These are phyloP conservation scores for Crambe crambe DNA, from an alignment of 37 sponge, comb jelly and placozoan species.

Conservation along the genomic window DNA sequence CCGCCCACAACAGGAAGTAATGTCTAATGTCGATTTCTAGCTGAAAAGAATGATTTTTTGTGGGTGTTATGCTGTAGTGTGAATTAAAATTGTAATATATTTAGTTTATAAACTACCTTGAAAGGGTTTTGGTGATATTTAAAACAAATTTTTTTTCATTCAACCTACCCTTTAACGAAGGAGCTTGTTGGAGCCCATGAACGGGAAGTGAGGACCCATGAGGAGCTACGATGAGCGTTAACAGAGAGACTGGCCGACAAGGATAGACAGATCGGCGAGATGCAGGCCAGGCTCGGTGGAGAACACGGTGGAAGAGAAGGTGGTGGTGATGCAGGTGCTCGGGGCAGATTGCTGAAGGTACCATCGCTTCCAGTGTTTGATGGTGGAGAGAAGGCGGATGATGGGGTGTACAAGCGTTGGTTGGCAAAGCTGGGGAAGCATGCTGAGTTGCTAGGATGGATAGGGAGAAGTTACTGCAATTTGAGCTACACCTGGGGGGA, in stretches of 20 bases:
- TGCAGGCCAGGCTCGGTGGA: not conserved
- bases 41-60: too few relatives aligned
- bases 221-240: not conserved
- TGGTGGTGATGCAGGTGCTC: not conserved
- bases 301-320: too few relatives aligned
- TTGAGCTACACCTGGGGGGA: conserved; percentile 30
- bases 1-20: too few relatives aligned
- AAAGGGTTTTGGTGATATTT: too few relatives aligned
- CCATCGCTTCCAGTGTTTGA: not conserved
- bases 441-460: conserved; percentile 28
- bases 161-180: too few relatives aligned
- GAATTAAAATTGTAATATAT: too few relatives aligned
- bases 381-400: conserved; percentile 8
- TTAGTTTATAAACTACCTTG: too few relatives aligned
- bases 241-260: not conserved
- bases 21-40: too few relatives aligned
- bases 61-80: too few relatives aligned
- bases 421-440: conserved; percentile 5
- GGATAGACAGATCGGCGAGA: not conserved
- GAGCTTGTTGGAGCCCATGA: not conserved
- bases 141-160: too few relatives aligned
- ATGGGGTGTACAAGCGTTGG: conserved; percentile 1
- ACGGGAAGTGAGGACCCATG: not conserved
- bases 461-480: conserved; percentile 30
- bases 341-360: not conserved